Percentiles rank a stretch among this genome's conserved stretches.
phyloP scores from a whole-genome alignment of 2,113 vertebrate species.

The Chitala chitala region DNA sequence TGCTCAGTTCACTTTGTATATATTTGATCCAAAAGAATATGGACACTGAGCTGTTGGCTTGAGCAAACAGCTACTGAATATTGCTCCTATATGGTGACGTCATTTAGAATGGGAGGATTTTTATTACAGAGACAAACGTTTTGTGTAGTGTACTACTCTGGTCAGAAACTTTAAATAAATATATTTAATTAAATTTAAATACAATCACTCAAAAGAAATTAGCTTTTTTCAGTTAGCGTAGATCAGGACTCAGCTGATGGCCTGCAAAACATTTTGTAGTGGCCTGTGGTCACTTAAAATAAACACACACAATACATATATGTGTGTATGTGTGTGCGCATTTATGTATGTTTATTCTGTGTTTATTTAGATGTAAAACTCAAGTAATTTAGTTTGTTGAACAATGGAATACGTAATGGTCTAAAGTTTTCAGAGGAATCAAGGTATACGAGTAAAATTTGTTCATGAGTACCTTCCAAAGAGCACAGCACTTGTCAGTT shows the following conservation, averaged over 20 bases:
- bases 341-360: constrained; percentile 30
- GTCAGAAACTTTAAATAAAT: constrained; percentile 8
- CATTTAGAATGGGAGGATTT: constrained; percentile 37
- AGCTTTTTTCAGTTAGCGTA: no score
- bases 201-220: no score
- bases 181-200: constrained; percentile 16
- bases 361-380: constrained; percentile 10
- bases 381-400: not conserved
- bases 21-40: not conserved
- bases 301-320: no score
- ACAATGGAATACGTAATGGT: not conserved
- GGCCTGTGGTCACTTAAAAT: no score
- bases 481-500: not conserved
- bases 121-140: constrained; percentile 27
- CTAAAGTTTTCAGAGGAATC: not conserved
- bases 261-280: no score
- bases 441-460: not conserved
- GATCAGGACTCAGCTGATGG: no score
- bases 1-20: no score
- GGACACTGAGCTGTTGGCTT: constrained; percentile 27
- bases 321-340: no score
- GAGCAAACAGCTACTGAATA: constrained; percentile 15
- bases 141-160: constrained; percentile 18
- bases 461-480: not conserved
- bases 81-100: constrained; percentile 29